Base-by-base conservation (phyloP, 2,797 vertebrate genomes). In the Melanotaenia pygmaea region DNA sequence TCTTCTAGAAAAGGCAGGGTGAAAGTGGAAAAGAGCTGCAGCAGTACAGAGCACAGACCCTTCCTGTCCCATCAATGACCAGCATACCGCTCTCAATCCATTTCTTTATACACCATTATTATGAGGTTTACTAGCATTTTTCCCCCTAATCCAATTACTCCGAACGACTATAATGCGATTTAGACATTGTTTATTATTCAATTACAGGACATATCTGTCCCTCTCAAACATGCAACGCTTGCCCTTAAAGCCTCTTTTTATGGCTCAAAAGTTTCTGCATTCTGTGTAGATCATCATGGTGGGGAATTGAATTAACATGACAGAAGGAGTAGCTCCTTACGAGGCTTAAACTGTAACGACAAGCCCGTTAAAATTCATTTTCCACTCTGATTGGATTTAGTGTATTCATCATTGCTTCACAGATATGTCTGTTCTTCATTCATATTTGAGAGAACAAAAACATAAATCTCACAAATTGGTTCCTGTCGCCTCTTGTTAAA, bases 321-420 rank as follows among this genome's bases (percentile, higher is more conserved):
- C 92, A 87, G 89, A 90, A 91, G 88, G 86, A 87, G 88, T 35
- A 77, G 91, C 85, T 89, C 88, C 89, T 89, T 91, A 84, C 78
- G 82, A 92, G 92, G 81, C 81, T 83, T 91, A 91, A 91, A 93
- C 78, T 92, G 90, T 91, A 91, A 93, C 81, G 89, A 91, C 92
- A 90, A 91, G 90, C 83, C 88, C 64, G 86, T 94, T 93, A 93
- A 94, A 94, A 95, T 93, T 91, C 61, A 95, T 95, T 94, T 94
- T 93, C 89, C 87, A 83, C 85, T 83, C 87, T 91, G 86, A 94
- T 94, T 94, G 76, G 89, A 94, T 94, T 89, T 91, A 83, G 80
- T 45, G 64, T 73, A 85, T 87, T 94, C 88, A 91, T 93, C 88
- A 86, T 79, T 45, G 70, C 80, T 76, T 87, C 85, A 91, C 86